Evolutionary conservation across 2,888 invertebrate species (phyloP).

Genomic region (Laspeyria flexula): DNA sequence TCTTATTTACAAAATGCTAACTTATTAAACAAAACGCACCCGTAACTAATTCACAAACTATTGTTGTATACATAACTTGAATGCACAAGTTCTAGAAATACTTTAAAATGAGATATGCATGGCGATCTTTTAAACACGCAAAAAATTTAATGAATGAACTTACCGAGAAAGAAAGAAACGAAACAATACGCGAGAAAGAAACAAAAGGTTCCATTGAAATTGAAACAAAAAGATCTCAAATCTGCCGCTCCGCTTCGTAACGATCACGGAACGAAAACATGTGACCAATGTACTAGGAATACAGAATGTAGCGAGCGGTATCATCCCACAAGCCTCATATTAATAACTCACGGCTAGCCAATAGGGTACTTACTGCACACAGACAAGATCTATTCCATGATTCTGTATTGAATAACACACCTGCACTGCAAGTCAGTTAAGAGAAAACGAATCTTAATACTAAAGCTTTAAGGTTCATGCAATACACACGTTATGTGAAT

Average conservation of each 20-base stretch:
- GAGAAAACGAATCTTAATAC: conserved; percentile 18
- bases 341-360: conserved; percentile 12
- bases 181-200: neutral
- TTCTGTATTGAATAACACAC: neutral
- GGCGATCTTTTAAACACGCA: neutral
- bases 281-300: conserved; percentile 58
- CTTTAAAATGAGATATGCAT: neutral
- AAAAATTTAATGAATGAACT: neutral
- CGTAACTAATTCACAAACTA: neutral
- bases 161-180: neutral
- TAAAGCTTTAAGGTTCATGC: neutral
- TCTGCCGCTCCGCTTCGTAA: too few species aligned
- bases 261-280: conserved; percentile 62
- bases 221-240: conserved; percentile 28
- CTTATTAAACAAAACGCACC: neutral
- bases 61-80: neutral
- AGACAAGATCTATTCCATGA: conserved; percentile 17
- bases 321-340: neutral
- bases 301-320: conserved; percentile 37
- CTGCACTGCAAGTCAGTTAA: neutral
- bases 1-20: neutral
- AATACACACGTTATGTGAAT: neutral
- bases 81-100: neutral
- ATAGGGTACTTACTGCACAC: conserved; percentile 11
- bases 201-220: conserved; percentile 18